phyloP scores from a whole-genome alignment of 2,888 invertebrate genomes.

The Ernsta delagoae region DNA sequence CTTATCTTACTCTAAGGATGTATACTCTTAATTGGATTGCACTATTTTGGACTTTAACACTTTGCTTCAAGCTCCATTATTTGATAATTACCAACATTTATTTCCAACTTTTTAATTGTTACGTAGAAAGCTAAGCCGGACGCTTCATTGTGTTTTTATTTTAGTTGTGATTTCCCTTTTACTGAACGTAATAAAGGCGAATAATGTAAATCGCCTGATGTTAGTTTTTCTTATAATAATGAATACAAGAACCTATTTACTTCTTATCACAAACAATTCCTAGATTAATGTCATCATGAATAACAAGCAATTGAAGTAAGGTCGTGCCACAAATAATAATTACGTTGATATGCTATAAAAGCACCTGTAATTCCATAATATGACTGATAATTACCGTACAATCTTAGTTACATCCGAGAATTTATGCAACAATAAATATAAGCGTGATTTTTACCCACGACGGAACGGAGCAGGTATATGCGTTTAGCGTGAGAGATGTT shows the following conservation, averaged over 20 bases:
- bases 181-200: constrained; percentile 6
- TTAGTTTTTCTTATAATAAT: constrained; percentile 26
- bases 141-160: constrained; percentile 52
- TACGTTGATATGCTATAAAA: constrained; percentile 24
- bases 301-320: constrained; percentile 32
- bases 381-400: constrained; percentile 30
- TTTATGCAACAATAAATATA: too few relatives aligned
- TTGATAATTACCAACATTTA: constrained; percentile 53
- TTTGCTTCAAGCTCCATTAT: constrained; percentile 61
- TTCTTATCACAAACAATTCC: constrained; percentile 36
- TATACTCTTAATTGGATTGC: constrained; percentile 52
- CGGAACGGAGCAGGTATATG: too few relatives aligned
- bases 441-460: too few relatives aligned
- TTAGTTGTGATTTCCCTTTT: constrained; percentile 48
- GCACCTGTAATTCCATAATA: constrained; percentile 33
- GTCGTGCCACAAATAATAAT: constrained; percentile 36
- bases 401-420: too few relatives aligned
- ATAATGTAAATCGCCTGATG: background rate
- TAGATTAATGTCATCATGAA: constrained; percentile 32
- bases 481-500: too few relatives aligned
- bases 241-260: constrained; percentile 28
- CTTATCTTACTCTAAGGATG: constrained; percentile 68
- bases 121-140: constrained; percentile 60
- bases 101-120: constrained; percentile 74
- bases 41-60: constrained; percentile 63